Conservation (phyloP, 2,888 invertebrate species). For the Pandemis heparana region DNA sequence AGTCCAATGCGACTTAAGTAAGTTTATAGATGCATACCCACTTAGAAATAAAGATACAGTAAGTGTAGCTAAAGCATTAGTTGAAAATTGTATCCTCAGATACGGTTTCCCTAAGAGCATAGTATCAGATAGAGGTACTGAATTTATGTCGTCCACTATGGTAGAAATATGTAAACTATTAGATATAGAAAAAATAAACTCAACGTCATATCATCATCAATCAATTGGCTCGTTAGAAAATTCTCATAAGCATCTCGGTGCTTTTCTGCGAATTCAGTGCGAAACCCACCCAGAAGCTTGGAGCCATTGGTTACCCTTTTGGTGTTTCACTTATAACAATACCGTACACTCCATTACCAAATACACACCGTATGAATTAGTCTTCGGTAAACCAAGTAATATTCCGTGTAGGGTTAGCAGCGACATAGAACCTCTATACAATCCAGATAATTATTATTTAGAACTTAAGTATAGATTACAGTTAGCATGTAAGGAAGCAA, state of each 20-base stretch:
- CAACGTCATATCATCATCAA: conserved; percentile 12
- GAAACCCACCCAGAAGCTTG: too few species aligned
- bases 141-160: conserved; percentile 32
- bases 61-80: too few species aligned
- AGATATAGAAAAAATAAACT: conserved; percentile 3
- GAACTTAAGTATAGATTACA: neutral
- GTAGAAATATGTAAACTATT: neutral
- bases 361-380: conserved; percentile 16
- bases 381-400: neutral
- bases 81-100: too few species aligned
- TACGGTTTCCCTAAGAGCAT: too few species aligned
- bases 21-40: too few species aligned
- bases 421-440: neutral
- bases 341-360: neutral
- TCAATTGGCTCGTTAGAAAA: conserved; percentile 2
- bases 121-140: conserved; percentile 43
- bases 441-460: neutral
- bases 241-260: conserved; percentile 1
- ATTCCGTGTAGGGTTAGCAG: neutral
- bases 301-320: conserved; percentile 2
- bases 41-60: too few species aligned
- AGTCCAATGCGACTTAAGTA: too few species aligned
- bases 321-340: too few species aligned
- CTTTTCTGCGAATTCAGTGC: conserved; percentile 2
- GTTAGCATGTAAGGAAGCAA: neutral